Evolutionary conservation across 2,888 invertebrate genomes (phyloP), one percentile per base, ranked within the genome.

Genomic region (Caradrina kadenii): DNA sequence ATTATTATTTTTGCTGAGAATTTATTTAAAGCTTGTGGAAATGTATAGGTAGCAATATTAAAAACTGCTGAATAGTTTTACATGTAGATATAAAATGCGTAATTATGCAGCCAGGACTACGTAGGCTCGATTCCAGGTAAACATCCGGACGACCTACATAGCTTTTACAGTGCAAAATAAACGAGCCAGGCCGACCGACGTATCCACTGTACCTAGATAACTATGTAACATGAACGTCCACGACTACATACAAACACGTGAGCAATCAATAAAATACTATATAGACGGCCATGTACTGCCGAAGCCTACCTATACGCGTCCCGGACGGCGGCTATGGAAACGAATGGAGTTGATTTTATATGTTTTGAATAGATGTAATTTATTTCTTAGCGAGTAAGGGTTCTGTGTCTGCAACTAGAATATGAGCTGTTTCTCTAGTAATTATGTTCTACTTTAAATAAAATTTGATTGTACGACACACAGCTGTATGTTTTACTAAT

Each of bases 171-270:
- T 72, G 83, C 86, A 84, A 87, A 87, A 88, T 89, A 89, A 86
- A 85, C 86, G 79, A 80, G 84, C 83, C 84, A 84, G 79, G 83
- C 80, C 79, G 64, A 15, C 80, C 79, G 64, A 15, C 45, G 70
- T 45, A 86, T 63, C 17, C 48, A 60, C 72, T 59, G 76, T 86
- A 86, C 82, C 79, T 87, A 87, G 79, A 80, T 86, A 87, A 80
- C 82, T 89, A 88, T 80, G 84, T 86, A 88, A 85, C 88, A 87
- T 87, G 86, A 89, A 86, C 81, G 86, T 79, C 83, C 82, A 80
- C 76, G 56, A 31, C 76, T 84, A 87, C 82, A 87, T 85, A 88
- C 82, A 82, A 84, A 82, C 80, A 85, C 77, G 87, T 80, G 76
- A 86, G 87, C 79, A 87, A 87, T 87, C 87, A 86, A 87, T 87